These are phyloP conservation scores for Cantharis rufa DNA, from an alignment of 2,888 invertebrate genomes.

Conservation along the genomic window DNA sequence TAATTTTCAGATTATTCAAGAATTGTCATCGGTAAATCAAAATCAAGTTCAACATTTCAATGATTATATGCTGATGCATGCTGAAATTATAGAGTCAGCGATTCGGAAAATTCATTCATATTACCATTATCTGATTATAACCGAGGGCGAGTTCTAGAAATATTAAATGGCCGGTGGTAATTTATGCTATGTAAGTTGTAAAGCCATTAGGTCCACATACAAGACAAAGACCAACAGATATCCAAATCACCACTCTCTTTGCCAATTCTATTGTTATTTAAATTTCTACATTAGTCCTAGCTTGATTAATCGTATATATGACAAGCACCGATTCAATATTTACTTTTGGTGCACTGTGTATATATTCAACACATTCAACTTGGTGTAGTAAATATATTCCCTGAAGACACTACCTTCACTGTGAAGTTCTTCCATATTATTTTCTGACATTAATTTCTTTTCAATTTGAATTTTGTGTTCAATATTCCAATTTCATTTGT, in stretches of 20 bases:
- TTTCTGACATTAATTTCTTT: too few species aligned
- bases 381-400: background rate
- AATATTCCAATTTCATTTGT: background rate
- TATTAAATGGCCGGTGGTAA: background rate
- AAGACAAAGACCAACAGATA: too few species aligned
- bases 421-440: background rate
- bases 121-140: background rate
- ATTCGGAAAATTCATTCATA: background rate
- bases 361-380: background rate
- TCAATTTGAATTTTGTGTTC: too few species aligned
- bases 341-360: background rate
- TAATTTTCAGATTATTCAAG: background rate
- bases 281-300: background rate
- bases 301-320: background rate
- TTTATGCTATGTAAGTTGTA: background rate
- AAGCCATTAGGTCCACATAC: background rate
- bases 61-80: background rate
- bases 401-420: background rate
- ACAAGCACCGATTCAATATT: background rate
- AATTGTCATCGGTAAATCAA: background rate
- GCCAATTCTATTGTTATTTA: background rate
- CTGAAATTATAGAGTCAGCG: background rate
- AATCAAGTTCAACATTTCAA: background rate
- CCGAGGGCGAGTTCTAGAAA: background rate
- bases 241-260: background rate